Percentiles rank a stretch among this genome's conserved stretches.
Evolutionary conservation across 2,888 invertebrate genomes (phyloP).

Genomic region (Leucoma salicis): DNA sequence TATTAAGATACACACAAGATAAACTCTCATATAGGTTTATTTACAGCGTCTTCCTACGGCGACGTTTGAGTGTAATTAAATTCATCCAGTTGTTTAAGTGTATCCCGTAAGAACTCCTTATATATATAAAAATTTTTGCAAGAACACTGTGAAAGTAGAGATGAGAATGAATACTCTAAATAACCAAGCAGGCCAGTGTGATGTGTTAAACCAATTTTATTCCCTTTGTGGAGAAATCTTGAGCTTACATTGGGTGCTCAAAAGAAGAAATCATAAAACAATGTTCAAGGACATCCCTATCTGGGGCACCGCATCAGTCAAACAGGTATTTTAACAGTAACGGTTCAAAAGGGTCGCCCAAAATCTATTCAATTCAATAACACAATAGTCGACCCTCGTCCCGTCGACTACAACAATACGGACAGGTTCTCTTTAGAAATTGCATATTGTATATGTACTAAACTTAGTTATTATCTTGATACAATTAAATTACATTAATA

Average conservation of each 20-base stretch:
- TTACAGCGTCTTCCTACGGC: too few relatives aligned
- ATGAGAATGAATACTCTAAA: too few relatives aligned
- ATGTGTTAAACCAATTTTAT: too few relatives aligned
- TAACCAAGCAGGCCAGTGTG: too few relatives aligned
- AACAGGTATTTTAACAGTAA: constrained; percentile 55
- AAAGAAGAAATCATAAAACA: constrained; percentile 16
- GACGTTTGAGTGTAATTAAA: too few relatives aligned
- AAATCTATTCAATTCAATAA: constrained; percentile 47
- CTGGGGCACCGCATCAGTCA: constrained; percentile 29
- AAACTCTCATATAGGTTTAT: too few relatives aligned
- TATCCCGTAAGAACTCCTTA: too few relatives aligned
- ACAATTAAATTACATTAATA: not conserved
- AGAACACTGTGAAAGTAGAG: too few relatives aligned
- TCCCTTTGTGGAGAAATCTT: constrained; percentile 13
- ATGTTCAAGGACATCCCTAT: constrained; percentile 35
- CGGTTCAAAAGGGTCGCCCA: constrained; percentile 44
- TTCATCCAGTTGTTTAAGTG: too few relatives aligned
- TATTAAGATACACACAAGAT: too few relatives aligned
- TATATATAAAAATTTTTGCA: too few relatives aligned
- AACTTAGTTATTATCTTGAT: not conserved
- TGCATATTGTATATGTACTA: constrained; percentile 33
- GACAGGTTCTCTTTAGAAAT: constrained; percentile 58
- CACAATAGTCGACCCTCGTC: constrained; percentile 51
- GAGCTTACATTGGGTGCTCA: constrained; percentile 19
- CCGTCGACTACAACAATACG: constrained; percentile 49